A percentile compares a stretch with the other conserved stretches of the same genome.
These are phyloP conservation scores for Mus caroli DNA, from an alignment of 2,797 vertebrate species.

Conservation along the genomic window DNA sequence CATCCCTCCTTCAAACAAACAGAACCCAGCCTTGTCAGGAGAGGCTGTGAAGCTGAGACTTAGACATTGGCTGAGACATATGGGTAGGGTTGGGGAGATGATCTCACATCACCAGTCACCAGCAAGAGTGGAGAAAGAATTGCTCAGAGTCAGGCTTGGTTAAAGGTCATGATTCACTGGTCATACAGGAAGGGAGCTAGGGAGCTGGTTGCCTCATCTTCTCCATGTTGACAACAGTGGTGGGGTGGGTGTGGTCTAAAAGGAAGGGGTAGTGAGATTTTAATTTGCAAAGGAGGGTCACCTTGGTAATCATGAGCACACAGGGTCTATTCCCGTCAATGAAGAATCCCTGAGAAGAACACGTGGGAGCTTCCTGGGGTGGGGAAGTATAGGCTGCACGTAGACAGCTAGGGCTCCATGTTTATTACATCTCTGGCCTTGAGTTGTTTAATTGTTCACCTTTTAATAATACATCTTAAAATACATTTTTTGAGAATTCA, in stretches of 20 bases:
- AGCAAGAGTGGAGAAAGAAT: no score
- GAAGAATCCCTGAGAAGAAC: not conserved
- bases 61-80: accelerated
- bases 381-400: accelerated
- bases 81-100: accelerated
- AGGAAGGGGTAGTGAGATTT: not conserved
- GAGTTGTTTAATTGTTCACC: not conserved
- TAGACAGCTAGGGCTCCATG: accelerated
- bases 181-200: not conserved
- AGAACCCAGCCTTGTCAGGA: not conserved
- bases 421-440: not conserved
- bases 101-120: accelerated
- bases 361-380: accelerated
- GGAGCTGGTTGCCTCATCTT: not conserved
- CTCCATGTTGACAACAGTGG: not conserved
- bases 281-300: not conserved
- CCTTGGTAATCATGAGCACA: accelerated
- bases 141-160: not conserved
- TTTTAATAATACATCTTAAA: not conserved
- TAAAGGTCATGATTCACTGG: not conserved
- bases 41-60: not conserved
- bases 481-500: not conserved
- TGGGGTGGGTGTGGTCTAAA: not conserved
- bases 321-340: accelerated
- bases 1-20: not conserved